These are phyloP conservation scores for Acipenser transmontanus DNA, from an alignment of 2,797 vertebrate genomes.

Conservation along the genomic window DNA sequence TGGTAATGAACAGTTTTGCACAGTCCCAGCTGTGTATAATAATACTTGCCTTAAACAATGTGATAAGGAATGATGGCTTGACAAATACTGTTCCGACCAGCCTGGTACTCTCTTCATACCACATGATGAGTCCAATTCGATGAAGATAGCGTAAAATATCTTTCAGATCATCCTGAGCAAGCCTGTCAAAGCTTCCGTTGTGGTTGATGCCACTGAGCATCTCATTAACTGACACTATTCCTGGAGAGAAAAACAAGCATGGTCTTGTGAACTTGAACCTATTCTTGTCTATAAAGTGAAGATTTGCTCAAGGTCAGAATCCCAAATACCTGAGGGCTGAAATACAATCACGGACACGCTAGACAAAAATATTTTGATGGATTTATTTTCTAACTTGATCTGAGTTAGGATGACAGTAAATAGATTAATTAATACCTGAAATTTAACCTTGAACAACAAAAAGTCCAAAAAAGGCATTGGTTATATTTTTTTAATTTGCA, in stretches of 20 bases:
- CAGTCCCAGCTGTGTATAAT: neutral
- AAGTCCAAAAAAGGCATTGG: too few species aligned
- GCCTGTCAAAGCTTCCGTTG: neutral
- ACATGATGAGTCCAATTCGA: constrained; percentile 50
- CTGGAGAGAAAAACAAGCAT: constrained; percentile 21
- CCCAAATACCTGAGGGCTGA: too few species aligned
- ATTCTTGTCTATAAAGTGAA: too few species aligned
- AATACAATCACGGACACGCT: too few species aligned
- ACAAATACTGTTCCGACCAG: constrained; percentile 52
- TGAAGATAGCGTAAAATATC: constrained; percentile 67
- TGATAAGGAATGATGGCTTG: constrained; percentile 60
- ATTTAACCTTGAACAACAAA: too few species aligned
- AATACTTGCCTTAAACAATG: constrained; percentile 56
- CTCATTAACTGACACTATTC: constrained; percentile 49
- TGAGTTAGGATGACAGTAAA: neutral
- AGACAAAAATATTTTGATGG: neutral
- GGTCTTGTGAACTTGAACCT: too few species aligned
- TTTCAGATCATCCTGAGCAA: constrained; percentile 46
- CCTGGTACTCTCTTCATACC: constrained; percentile 57
- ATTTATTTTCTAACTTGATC: neutral
- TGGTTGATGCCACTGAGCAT: constrained; percentile 37
- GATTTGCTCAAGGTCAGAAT: too few species aligned
- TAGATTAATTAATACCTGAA: neutral
- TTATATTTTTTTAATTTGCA: too few species aligned
- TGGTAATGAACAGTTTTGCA: too few species aligned